Evolutionary conservation across 2,113 vertebrate genomes (phyloP), one percentile per base, ranked within the genome.

Genomic region (Mesembrinibis cayennensis): DNA sequence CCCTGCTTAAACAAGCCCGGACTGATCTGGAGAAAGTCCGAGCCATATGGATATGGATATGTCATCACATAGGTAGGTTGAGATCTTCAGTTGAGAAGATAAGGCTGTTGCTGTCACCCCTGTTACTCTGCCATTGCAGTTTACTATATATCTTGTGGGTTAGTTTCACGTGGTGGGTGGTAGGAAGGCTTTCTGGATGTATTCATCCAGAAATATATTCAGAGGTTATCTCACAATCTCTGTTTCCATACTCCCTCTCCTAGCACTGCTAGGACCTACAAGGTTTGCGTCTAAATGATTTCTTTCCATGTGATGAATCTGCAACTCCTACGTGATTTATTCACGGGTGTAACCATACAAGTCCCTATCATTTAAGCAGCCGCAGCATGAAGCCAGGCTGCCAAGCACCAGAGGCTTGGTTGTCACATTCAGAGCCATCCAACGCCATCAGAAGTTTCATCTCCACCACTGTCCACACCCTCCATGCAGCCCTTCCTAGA

Each of bases 41-140:
- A 5, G 98, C 96, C 70, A 98, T 99, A 74, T 99, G 98, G 98
- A 98, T 98, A 45, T 99, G 98, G 98, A 98, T 99, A 47, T 98
- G 98, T 96, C 98, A 98, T 47, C 98, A 99, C 89, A 99, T 99
- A 94, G 98, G 98, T 99, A 98, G 88, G 97, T 38, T 23, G 38
- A 63, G 79, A 16, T 11, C 65, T 25, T 32, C 38, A 7, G 0
- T 1, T 45, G 65, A 42, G 49, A 20, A 34, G 47, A 49, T 5
- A 10, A 83, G 27, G 52, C 32, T 62, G 17, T 22, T 18, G 7
- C 52, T 47, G 17, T 56, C 70, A 23, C 7, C 40, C 59, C 20
- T 4, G 0, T 50, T 29, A 25, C 10, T 9, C 26, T n/a, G 22
- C 55, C 25, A 1, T 16, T 44, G 42, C 23, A 23, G 21, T 38